Conservation (phyloP, 2,888 invertebrate species). For the Thereva unica region DNA sequence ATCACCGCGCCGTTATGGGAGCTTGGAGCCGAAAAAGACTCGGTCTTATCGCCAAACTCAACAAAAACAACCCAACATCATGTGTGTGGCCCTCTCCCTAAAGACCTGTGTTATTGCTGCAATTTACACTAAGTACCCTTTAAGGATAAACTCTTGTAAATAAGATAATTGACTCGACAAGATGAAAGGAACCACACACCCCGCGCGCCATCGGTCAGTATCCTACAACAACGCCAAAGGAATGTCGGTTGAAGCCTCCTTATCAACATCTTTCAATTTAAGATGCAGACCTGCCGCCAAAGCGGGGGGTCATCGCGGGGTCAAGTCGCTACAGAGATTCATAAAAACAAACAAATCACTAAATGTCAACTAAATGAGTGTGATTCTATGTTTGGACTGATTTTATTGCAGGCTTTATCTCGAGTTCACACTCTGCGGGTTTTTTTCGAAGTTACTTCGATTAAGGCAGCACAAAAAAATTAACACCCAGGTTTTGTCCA, state of each 20-base stretch:
- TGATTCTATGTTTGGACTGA: constrained; percentile 14
- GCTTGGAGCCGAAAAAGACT: constrained; percentile 3
- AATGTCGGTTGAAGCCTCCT: constrained; percentile 4
- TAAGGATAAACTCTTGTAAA: no score
- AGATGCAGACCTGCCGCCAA: constrained; percentile 15
- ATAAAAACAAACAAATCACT: not conserved
- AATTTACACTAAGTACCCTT: no score
- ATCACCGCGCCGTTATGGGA: constrained; percentile 22
- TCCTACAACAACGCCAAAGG: not conserved
- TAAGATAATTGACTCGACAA: no score
- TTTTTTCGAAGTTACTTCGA: not conserved
- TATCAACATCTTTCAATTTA: constrained; percentile 19
- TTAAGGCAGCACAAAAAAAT: not conserved
- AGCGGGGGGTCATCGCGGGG: constrained; percentile 25
- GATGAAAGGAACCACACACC: no score
- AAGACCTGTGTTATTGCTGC: no score
- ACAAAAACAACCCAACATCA: no score
- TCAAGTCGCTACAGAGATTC: constrained; percentile 15
- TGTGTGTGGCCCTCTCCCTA: no score
- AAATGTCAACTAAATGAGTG: constrained; percentile 9
- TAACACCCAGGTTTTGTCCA: not conserved
- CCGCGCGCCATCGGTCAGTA: no score
- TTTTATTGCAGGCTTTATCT: constrained; percentile 22
- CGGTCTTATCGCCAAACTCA: no score
- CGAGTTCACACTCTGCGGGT: constrained; percentile 27